phyloP scores from a whole-genome alignment of 2,113 vertebrate species.

The Ptilorrhoa leucosticta region DNA sequence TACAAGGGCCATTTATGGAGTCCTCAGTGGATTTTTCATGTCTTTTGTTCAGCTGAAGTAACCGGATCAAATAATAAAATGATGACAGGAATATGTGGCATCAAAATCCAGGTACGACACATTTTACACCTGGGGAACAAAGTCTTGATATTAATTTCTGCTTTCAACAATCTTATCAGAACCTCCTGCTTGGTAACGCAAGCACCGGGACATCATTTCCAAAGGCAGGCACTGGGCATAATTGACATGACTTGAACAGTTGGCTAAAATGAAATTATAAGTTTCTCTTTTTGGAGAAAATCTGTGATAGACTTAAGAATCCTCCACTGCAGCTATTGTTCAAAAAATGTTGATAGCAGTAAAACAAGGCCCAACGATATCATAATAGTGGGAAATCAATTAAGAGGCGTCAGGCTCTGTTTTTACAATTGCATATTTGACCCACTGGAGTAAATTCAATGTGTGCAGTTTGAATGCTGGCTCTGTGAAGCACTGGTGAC shows the following conservation, averaged over 20 bases:
- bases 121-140: background rate
- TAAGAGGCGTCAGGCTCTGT: background rate
- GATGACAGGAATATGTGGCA: background rate
- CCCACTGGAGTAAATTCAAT: background rate
- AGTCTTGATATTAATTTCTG: background rate
- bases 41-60: background rate
- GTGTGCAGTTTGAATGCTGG: background rate
- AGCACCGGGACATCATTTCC: background rate
- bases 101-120: background rate
- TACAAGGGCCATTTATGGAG: background rate
- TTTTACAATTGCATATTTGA: background rate
- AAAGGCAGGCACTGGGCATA: background rate
- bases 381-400: background rate
- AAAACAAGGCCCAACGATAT: background rate
- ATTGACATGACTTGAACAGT: background rate
- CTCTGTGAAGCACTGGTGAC: background rate
- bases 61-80: background rate
- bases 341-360: background rate
- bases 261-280: background rate
- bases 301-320: background rate
- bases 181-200: background rate
- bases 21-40: background rate
- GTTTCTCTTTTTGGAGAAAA: background rate
- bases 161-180: background rate
- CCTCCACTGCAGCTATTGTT: background rate